Evolutionary conservation across 2,888 invertebrate genomes (phyloP), one percentile per base, ranked within the genome.

Genomic region (Parasteatoda lunata): DNA sequence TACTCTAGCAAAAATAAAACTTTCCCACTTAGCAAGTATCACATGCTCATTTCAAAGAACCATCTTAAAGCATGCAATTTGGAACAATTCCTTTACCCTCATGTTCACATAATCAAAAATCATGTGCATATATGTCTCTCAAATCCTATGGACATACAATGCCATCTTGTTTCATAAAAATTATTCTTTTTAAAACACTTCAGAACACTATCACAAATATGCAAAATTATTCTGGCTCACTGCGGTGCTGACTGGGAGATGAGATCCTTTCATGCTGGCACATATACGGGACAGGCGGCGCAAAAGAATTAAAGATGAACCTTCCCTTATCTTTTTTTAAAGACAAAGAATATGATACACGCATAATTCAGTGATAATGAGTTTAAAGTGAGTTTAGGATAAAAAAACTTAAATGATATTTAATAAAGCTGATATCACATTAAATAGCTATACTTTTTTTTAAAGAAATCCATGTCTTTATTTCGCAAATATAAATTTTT

Each of bases 1-100:
- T 47, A 47, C 15, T 69, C 30, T 69, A 69, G 7, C 45, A 47
- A 69, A 6, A 69, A 6, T 4, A 69, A 69, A 15, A 69, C 69
- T 69, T 2, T 47, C 69, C 45, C 69, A 45, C 15, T 69, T 45
- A 69, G 45, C 69, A 69, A 69, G 45, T 66, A 69, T 47, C 69
- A 69, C 1, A 54, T 54, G 1, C n/a, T 54, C 8, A 54, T 9
- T 54, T 54, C 11, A 54, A 54, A 54, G 54, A 54, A 3, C 54
- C 54, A 54, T 54, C 54, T 9, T 54, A 54, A 54, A 54, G 54
- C 54, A n/a, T n/a, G n/a, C n/a, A n/a, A n/a, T n/a, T n/a, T n/a
- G 30, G 30, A 30, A 30, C 2, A 30, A 54, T 54, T 54, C 4
- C 8, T 54, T 54, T 54, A 3, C 54, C 54, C 54, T 13, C 2